Base-by-base conservation (phyloP, 2,888 invertebrate genomes). In the Drosophila flavopinicola region DNA sequence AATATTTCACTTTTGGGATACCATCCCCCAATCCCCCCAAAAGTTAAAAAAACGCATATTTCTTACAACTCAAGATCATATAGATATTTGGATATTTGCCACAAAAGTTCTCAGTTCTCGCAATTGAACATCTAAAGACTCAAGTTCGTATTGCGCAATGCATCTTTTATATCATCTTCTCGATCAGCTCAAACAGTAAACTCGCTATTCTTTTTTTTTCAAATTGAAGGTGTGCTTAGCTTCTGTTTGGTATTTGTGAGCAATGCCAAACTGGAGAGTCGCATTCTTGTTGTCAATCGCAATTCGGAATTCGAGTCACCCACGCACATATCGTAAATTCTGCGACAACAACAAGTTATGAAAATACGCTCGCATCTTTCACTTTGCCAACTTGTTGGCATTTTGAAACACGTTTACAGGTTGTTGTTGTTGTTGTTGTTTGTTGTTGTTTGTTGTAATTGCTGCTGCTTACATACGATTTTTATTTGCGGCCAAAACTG, bases 341-440 rank as follows among this genome's bases (percentile, higher is more conserved):
- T 42, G 27, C 6, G 32, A 2, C 24, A 29, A 20, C 13, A 56
- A 38, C 30, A 32, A 44, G 29, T 42, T 10, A 30, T 37, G 15
- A 30, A 60, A 49, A 48, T 38, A n/a, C n/a, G 37, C 13, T 57
- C 44, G 42, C 30, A 63, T 69, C 69, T 57, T 60, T 74, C 42
- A 44, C 53, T 51, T 56, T 44, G 42, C n/a, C 45, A 70, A 70
- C 56, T 67, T 67, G 67, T 67, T 72, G 75, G 56, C 58, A 72
- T 76, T 76, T 65, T 59, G 47, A 68, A 76, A 73, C 75, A 68
- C 68, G 73, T 75, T 75, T 70, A 56, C 60, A 60, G 35, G 41
- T 63, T 54, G 30, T 37, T 49, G 6, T 20, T 24, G 10, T 17
- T 38, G 27, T 37, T 47, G 29, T 38, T 45, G 27, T 27, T 25